Conservation (phyloP, 2,888 invertebrate species). For the Ptilodon capucinus region DNA sequence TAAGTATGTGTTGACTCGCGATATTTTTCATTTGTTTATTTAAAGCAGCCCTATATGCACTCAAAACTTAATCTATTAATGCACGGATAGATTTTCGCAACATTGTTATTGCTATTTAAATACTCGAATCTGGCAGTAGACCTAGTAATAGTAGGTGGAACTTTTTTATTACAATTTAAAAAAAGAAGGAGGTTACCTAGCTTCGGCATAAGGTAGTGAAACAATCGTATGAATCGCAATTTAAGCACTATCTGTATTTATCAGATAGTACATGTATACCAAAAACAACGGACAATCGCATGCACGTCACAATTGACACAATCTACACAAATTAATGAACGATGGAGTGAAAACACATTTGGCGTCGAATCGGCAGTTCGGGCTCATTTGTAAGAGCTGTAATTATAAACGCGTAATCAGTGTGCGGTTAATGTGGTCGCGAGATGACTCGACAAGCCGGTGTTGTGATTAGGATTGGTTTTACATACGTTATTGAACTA, state of each 20-base stretch:
- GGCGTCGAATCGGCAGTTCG: conserved; percentile 59
- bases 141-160: no score
- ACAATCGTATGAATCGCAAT: no score
- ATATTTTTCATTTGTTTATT: neutral
- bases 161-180: no score
- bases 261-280: no score
- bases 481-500: neutral
- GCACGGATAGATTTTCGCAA: no score
- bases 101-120: no score
- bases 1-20: neutral
- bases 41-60: no score
- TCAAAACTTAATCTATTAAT: no score
- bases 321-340: conserved; percentile 78
- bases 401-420: conserved; percentile 78
- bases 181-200: no score
- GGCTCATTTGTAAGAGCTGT: conserved; percentile 74
- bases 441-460: conserved; percentile 24
- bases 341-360: conserved; percentile 72
- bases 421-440: conserved; percentile 48
- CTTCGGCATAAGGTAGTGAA: no score
- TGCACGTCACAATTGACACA: conserved; percentile 65
- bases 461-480: neutral
- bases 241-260: no score
- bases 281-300: conserved; percentile 21
- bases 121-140: no score